phyloP scores from a whole-genome alignment of 2,113 vertebrate genomes.

The Phrynosoma platyrhinos region DNA sequence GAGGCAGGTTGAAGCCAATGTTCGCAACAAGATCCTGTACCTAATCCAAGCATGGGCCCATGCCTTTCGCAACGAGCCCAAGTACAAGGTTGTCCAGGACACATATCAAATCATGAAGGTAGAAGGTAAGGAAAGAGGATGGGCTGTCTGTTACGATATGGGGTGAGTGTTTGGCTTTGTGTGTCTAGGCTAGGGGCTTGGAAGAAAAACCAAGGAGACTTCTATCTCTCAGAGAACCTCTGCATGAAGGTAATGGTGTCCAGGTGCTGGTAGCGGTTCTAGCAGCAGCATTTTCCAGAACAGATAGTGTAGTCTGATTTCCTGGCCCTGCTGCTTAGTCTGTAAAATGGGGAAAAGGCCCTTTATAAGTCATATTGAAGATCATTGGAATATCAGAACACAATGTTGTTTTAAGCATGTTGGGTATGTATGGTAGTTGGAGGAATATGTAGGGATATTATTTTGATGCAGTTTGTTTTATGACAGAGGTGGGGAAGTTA shows the following conservation, averaged over 20 bases:
- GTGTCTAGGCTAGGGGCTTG: neutral
- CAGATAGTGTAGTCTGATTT: neutral
- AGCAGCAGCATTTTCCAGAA: neutral
- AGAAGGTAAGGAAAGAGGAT: constrained; percentile 84
- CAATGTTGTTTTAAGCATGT: neutral
- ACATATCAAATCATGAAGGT: constrained; percentile 99
- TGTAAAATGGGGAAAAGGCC: neutral
- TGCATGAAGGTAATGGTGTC: neutral
- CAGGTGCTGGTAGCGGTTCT: neutral
- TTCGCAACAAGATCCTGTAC: constrained; percentile 95
- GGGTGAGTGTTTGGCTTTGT: neutral
- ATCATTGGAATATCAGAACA: neutral
- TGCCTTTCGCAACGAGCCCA: constrained; percentile 97
- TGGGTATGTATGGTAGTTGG: neutral
- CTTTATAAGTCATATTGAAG: neutral
- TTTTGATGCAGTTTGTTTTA: neutral
- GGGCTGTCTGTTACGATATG: neutral
- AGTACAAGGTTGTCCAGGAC: constrained; percentile 99
- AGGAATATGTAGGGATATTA: neutral
- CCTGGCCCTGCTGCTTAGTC: neutral
- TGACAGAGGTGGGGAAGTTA: neutral
- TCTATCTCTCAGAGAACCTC: neutral
- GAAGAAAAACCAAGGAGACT: neutral
- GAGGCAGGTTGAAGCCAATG: constrained; percentile 93
- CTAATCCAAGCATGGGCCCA: constrained; percentile 98